A percentile compares a stretch with the other conserved stretches of the same genome.
Evolutionary conservation across 2,888 invertebrate species (phyloP).

Genomic region (Malacosoma neustria): DNA sequence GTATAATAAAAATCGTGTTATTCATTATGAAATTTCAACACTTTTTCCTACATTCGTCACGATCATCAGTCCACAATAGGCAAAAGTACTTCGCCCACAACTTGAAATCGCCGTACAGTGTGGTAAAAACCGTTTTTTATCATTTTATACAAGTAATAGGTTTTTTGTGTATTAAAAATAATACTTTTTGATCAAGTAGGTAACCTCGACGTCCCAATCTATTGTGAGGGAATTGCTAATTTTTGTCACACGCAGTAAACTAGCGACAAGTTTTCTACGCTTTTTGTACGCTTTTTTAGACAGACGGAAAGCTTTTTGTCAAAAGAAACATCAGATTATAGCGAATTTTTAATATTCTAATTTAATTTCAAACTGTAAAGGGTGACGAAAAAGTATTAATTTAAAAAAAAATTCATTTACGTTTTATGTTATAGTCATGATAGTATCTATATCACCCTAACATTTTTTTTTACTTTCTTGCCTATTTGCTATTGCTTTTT

Average conservation of each 20-base stretch:
- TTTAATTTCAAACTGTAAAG: not conserved
- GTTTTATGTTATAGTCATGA: not conserved
- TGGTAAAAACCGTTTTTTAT: slow-evolving; percentile 14
- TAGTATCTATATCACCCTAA: no score
- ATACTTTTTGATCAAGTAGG: not conserved
- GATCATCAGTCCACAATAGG: slow-evolving; percentile 2
- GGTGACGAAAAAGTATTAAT: not conserved
- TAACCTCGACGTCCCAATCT: not conserved
- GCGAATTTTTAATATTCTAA: not conserved
- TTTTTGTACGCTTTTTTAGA: not conserved
- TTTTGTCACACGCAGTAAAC: not conserved
- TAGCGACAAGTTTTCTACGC: not conserved
- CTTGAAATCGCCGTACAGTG: slow-evolving; percentile 7
- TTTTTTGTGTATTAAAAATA: slow-evolving; percentile 19
- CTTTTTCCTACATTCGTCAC: not conserved
- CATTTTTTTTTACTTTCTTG: no score
- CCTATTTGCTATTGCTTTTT: no score
- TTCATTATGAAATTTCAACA: not conserved
- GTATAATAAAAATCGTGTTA: not conserved
- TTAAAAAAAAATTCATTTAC: not conserved
- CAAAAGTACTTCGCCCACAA: slow-evolving; percentile 6
- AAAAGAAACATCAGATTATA: not conserved
- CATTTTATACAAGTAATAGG: slow-evolving; percentile 15
- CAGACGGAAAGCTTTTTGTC: not conserved
- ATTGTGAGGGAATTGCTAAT: not conserved